phyloP scores from a whole-genome alignment of 1,140 invertebrate species.

The Mercenaria mercenaria region DNA sequence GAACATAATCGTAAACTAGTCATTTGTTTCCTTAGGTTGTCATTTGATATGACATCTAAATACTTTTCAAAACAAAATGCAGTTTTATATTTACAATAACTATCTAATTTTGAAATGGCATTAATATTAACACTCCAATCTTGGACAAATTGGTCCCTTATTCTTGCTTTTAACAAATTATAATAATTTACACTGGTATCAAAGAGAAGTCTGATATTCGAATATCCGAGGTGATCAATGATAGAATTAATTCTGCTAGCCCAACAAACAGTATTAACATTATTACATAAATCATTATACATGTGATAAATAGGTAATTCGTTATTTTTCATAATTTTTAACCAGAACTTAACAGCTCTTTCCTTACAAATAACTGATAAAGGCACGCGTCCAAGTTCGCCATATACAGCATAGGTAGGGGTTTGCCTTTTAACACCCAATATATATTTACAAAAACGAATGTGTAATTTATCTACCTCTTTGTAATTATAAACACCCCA shows the following conservation, averaged over 20 bases:
- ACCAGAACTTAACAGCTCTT: slow-evolving; percentile 26
- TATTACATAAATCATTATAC: slow-evolving; percentile 21
- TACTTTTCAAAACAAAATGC: no score
- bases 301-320: neutral
- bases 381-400: slow-evolving; percentile 24
- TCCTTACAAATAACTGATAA: slow-evolving; percentile 31
- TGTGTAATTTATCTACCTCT: slow-evolving; percentile 31
- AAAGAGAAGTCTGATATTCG: no score
- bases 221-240: neutral
- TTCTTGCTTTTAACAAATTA: no score
- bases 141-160: no score
- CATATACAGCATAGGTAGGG: neutral
- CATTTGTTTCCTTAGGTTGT: no score
- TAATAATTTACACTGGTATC: no score
- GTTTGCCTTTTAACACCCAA: slow-evolving; percentile 25
- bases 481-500: slow-evolving; percentile 54
- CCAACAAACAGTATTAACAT: neutral
- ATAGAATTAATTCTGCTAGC: neutral
- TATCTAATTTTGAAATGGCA: no score
- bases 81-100: no score
- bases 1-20: no score
- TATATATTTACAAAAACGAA: slow-evolving; percentile 35
- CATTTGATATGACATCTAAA: no score
- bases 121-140: no score
- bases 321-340: neutral